Evolutionary conservation across 1,140 invertebrate species (phyloP).

Genomic region (Reticulitermes speratus): DNA sequence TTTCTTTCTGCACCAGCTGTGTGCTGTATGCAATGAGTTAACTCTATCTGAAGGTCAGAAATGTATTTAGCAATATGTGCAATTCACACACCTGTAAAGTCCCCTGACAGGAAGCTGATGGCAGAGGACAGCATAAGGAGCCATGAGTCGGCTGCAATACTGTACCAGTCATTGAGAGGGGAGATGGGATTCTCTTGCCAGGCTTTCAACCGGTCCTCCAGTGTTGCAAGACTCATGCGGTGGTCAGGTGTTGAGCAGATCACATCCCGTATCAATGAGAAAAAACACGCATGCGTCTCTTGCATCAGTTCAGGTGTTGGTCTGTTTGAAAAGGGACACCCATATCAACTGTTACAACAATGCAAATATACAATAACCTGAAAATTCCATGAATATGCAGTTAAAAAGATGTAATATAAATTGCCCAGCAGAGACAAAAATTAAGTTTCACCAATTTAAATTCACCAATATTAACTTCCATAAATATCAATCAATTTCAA

Average conservation of each 20-base stretch:
- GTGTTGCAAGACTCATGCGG: conserved; percentile 67
- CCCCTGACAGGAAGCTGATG: conserved; percentile 83
- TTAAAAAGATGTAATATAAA: neutral
- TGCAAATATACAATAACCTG: neutral
- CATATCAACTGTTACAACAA: neutral
- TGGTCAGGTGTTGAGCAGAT: conserved; percentile 81
- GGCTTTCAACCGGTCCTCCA: conserved; percentile 72
- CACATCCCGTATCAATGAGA: conserved; percentile 77
- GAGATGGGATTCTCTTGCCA: conserved; percentile 82
- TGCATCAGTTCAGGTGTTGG: conserved; percentile 58
- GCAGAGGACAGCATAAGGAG: conserved; percentile 74
- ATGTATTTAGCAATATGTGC: too few species aligned
- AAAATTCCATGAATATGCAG: neutral
- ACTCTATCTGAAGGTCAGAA: neutral
- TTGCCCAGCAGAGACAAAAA: neutral
- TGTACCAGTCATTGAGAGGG: conserved; percentile 76
- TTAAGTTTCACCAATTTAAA: neutral
- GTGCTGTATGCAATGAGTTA: too few species aligned
- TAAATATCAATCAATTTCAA: too few species aligned
- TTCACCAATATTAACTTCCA: neutral
- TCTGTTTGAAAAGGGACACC: conserved; percentile 34
- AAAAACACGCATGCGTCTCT: conserved; percentile 78
- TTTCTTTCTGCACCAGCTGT: too few species aligned
- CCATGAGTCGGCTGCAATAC: conserved; percentile 69
- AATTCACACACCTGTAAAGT: conserved; percentile 60